These are phyloP conservation scores for Esox lucius DNA, from an alignment of 2,797 vertebrate species.

Conservation along the genomic window DNA sequence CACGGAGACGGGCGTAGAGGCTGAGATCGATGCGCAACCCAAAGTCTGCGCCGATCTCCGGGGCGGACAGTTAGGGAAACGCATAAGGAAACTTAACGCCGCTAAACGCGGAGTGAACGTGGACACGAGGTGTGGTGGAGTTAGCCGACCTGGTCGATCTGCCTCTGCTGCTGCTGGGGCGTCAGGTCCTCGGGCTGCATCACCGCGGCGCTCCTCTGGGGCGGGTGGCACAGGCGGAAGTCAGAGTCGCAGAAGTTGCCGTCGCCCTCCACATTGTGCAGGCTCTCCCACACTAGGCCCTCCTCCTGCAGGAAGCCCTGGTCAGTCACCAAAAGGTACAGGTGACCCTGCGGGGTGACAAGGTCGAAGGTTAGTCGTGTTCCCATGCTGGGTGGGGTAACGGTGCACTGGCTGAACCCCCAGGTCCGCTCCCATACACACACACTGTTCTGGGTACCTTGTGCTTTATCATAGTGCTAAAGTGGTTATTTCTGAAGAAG, in stretches of 20 bases:
- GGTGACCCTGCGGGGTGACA: slow-evolving; percentile 76
- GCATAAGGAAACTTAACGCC: neutral
- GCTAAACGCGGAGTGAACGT: neutral
- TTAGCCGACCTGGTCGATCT: slow-evolving; percentile 85
- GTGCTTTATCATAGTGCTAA: slow-evolving; percentile 93
- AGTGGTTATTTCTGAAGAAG: slow-evolving; percentile 98
- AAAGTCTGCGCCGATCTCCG: neutral
- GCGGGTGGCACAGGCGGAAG: slow-evolving; percentile 83
- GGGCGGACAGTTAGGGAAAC: neutral
- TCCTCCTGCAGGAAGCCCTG: slow-evolving; percentile 94
- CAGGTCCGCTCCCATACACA: neutral
- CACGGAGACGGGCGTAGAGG: neutral
- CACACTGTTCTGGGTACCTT: slow-evolving; percentile 68
- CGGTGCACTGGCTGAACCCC: no score
- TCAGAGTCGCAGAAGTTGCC: slow-evolving; percentile 91
- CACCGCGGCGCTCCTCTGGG: slow-evolving; percentile 60
- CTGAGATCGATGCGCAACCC: neutral
- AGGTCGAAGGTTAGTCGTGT: slow-evolving; percentile 10
- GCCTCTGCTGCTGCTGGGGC: slow-evolving; percentile 75
- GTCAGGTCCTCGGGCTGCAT: slow-evolving; percentile 22
- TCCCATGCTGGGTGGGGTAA: neutral
- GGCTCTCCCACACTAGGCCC: slow-evolving; percentile 88
- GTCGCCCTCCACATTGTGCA: slow-evolving; percentile 92
- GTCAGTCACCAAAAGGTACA: slow-evolving; percentile 94
- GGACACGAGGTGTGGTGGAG: neutral